Evolutionary conservation across 2,797 vertebrate species (phyloP).

Genomic region (Rhinophrynus dorsalis): DNA sequence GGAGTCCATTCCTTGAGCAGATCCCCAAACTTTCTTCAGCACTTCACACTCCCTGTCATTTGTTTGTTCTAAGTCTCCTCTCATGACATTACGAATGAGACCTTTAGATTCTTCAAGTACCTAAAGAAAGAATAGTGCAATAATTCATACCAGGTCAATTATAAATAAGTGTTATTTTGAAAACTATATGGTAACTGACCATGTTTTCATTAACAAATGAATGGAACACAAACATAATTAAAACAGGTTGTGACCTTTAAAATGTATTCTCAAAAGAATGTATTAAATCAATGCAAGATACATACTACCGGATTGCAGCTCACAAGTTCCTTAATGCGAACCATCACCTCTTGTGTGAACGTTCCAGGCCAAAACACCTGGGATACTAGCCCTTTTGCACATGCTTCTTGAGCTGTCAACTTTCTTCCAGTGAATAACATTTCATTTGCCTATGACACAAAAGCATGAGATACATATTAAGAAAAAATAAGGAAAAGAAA

Average conservation of each 20-base stretch:
- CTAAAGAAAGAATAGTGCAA: slow-evolving; percentile 59
- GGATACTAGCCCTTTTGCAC: slow-evolving; percentile 91
- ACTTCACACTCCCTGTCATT: slow-evolving; percentile 94
- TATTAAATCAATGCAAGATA: slow-evolving; percentile 46
- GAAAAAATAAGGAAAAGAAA: neutral
- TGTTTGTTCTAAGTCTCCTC: slow-evolving; percentile 85
- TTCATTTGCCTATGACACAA: slow-evolving; percentile 85
- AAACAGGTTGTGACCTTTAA: neutral
- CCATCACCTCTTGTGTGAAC: slow-evolving; percentile 95
- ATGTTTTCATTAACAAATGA: too few relatives aligned
- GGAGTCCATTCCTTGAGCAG: slow-evolving; percentile 91
- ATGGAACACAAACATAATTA: too few relatives aligned
- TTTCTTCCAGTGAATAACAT: slow-evolving; percentile 93
- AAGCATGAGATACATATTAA: slow-evolving; percentile 39
- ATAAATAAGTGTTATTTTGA: neutral
- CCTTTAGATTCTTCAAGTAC: slow-evolving; percentile 95
- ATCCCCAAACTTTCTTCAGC: slow-evolving; percentile 95
- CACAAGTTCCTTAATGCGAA: slow-evolving; percentile 92
- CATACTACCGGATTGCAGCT: slow-evolving; percentile 86
- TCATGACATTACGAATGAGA: slow-evolving; percentile 86
- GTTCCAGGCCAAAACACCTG: slow-evolving; percentile 97
- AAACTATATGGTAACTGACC: neutral
- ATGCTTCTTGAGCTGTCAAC: slow-evolving; percentile 93
- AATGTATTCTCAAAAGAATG: neutral
- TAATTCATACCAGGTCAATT: neutral